Base-by-base conservation (phyloP, 2,888 invertebrate species). In the Onthophagus sagittarius region DNA sequence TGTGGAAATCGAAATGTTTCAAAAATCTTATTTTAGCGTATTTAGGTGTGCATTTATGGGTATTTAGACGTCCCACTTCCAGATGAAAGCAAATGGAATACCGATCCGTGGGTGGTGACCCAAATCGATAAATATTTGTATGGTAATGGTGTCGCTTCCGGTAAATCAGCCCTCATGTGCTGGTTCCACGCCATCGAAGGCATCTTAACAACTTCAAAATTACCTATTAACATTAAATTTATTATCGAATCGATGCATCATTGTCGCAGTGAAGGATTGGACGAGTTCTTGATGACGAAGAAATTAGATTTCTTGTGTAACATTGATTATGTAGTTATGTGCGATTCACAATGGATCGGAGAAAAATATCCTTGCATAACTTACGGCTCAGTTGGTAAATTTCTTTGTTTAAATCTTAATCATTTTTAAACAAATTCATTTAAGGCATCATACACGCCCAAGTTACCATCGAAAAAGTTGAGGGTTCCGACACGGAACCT, bases 161-260 rank as follows among this genome's bases (percentile, higher is more conserved):
- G 86, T 73, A 87, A 87, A 78, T 85, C 85, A 0, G 81, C 84
- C 0, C 76, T 87, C 23, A 77, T 87, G 70, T 82, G 83, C 73
- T 87, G 87, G 83, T 80, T 87, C 62, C 85, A 86, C 71, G 84
- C 83, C 0, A 79, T 87, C 9, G 79, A 84, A 73, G 83, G 82
- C 3, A 86, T 85, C 74, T 81, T 83, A 72, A 74, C 79, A 7
- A 77, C 80, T 1, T 79, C 84, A 7, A 80, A 82, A 7, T 14
- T 87, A 1, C 87, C 87, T 0, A 83, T 87, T 0, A 87, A 87
- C 76, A 76, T 87, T 2, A 86, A 85, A 78, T 85, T 87, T 73
- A 81, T 86, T 32, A 83, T 84, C 75, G 86, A 87, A 77, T 84
- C 85, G 0, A 85, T 85, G 85, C 79, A 85, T 74, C 83, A 85